Percentiles rank a stretch among this genome's conserved stretches.
Evolutionary conservation across 1,140 invertebrate genomes (phyloP).

Genomic region (Drosophila repletoides): DNA sequence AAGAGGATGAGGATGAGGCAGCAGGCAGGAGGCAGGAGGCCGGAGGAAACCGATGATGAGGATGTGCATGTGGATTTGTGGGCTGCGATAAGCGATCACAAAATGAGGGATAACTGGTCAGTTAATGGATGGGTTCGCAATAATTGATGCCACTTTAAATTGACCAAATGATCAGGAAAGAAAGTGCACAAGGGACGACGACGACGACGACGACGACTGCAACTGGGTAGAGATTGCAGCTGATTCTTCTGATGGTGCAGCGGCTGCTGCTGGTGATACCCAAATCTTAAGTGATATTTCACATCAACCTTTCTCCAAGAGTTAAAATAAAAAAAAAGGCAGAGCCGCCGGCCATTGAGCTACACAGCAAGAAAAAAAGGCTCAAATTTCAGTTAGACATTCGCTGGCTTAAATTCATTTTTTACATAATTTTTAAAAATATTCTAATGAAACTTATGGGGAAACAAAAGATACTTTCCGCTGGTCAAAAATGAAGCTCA

Average conservation of each 20-base stretch:
- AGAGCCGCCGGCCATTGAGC: conserved; percentile 5
- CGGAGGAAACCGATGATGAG: no score
- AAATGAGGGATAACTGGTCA: conserved; percentile 77
- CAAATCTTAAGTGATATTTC: conserved; percentile 71
- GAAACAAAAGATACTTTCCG: no score
- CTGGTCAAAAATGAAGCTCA: no score
- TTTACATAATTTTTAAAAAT: no score
- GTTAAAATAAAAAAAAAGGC: conserved; percentile 42
- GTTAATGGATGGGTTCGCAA: conserved; percentile 75
- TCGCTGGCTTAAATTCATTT: no score
- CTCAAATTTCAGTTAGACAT: no score
- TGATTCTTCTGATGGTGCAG: background rate
- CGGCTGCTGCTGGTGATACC: conserved; percentile 44
- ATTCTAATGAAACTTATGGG: no score
- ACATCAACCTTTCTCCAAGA: conserved; percentile 68
- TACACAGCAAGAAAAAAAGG: background rate
- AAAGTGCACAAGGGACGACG: conserved; percentile 59
- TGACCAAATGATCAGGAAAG: conserved; percentile 54
- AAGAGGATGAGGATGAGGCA: conserved; percentile 7
- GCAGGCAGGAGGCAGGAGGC: no score
- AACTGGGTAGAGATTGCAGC: background rate
- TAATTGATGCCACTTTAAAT: conserved; percentile 77
- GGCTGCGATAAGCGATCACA: conserved; percentile 71
- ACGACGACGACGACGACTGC: background rate
- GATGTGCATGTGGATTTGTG: conserved; percentile 52